Evolutionary conservation across 2,797 vertebrate genomes (phyloP).

Genomic region (Craterocephalus amniculus): DNA sequence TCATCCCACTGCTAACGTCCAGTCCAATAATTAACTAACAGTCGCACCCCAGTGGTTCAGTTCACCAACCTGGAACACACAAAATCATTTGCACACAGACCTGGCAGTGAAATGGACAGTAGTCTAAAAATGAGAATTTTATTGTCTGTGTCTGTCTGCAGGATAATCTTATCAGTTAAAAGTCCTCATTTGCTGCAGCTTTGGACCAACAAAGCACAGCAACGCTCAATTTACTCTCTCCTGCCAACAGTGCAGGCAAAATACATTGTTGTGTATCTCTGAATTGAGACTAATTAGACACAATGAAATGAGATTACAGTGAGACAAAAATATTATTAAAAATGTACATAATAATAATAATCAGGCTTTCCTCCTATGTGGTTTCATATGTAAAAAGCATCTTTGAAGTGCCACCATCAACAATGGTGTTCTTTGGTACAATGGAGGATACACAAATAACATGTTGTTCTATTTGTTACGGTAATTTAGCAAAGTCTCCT

Average conservation of each 20-base stretch:
- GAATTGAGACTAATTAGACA: constrained; percentile 13
- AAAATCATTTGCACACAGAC: constrained; percentile 8
- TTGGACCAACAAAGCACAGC: constrained; percentile 38
- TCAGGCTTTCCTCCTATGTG: constrained; percentile 20
- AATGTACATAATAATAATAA: constrained; percentile 41
- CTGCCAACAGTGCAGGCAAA: constrained; percentile 20
- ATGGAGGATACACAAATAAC: constrained; percentile 5
- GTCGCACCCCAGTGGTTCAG: constrained; percentile 57
- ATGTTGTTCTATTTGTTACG: neutral
- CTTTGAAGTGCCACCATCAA: constrained; percentile 7
- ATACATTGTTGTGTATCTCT: constrained; percentile 24
- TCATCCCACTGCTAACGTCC: constrained; percentile 52
- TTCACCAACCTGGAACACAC: constrained; percentile 54
- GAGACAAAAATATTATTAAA: constrained; percentile 22
- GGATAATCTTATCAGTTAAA: constrained; percentile 52
- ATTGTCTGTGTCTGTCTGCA: constrained; percentile 39
- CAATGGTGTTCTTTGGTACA: neutral
- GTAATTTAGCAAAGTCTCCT: constrained; percentile 28
- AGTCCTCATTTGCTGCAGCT: constrained; percentile 47
- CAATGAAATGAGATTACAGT: constrained; percentile 42
- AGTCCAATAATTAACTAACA: constrained; percentile 72
- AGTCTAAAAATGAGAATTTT: constrained; percentile 27
- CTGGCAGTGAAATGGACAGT: constrained; percentile 16
- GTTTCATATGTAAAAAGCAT: constrained; percentile 4
- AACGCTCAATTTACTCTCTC: constrained; percentile 26